Evolutionary conservation across 1,140 invertebrate species (phyloP).

Genomic region (Lutraria rhynchaena): DNA sequence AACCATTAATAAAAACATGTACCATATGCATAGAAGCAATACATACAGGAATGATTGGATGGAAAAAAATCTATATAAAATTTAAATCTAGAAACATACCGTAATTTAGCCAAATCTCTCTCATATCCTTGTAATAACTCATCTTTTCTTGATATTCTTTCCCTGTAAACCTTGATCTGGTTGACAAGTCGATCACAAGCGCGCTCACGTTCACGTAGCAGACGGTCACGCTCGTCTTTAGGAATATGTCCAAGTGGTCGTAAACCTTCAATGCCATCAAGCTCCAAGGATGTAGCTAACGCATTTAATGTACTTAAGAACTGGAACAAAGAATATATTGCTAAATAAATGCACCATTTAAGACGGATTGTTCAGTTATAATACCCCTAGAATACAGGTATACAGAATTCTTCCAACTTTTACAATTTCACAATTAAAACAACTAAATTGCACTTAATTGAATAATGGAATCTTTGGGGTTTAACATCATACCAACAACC

Average conservation of each 20-base stretch:
- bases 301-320: constrained; percentile 75
- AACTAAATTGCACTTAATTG: too few relatives aligned
- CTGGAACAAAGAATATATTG: constrained; percentile 62
- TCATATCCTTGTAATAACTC: constrained; percentile 81
- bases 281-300: constrained; percentile 73
- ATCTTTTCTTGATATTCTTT: constrained; percentile 80
- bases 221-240: constrained; percentile 77
- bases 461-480: too few relatives aligned
- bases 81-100: constrained; percentile 63
- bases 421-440: too few relatives aligned
- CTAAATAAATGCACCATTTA: too few relatives aligned
- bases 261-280: constrained; percentile 75
- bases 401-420: too few relatives aligned
- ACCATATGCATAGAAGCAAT: too few relatives aligned
- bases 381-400: too few relatives aligned
- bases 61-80: background rate
- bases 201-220: constrained; percentile 72
- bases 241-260: constrained; percentile 80
- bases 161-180: constrained; percentile 74
- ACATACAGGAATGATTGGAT: background rate
- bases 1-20: too few relatives aligned
- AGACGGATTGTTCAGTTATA: too few relatives aligned
- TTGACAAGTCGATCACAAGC: constrained; percentile 71
- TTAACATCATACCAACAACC: too few relatives aligned
- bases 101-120: constrained; percentile 79